Percentiles rank a stretch among this genome's conserved stretches.
Conservation (phyloP, 1,140 invertebrate genomes). For the Acromyrmex heyeri region DNA sequence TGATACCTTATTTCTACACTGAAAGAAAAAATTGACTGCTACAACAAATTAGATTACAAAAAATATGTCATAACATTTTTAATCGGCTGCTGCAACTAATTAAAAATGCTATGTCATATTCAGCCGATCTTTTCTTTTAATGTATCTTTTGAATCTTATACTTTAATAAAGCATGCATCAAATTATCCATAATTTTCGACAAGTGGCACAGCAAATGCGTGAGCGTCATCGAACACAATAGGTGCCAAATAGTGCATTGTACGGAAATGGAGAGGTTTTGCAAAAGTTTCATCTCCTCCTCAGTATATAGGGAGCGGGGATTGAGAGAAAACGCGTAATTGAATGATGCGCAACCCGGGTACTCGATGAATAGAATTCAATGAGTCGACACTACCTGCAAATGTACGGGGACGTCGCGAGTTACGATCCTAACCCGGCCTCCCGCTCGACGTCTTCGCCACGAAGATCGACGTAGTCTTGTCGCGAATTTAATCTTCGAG, state of each 20-base stretch:
- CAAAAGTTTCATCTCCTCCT: constrained; percentile 37
- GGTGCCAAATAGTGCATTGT: constrained; percentile 60
- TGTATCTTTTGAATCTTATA: background rate
- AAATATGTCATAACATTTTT: no score
- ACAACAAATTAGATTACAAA: no score
- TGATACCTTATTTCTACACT: no score
- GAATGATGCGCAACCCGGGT: constrained; percentile 63
- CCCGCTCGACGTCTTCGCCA: constrained; percentile 11
- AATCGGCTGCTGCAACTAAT: no score
- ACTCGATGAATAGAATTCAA: constrained; percentile 74
- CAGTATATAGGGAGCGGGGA: background rate
- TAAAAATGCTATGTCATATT: no score
- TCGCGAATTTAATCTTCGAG: constrained; percentile 49
- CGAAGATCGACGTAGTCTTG: constrained; percentile 23
- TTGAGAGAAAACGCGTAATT: constrained; percentile 65
- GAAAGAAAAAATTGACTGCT: no score
- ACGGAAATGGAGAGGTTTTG: constrained; percentile 55
- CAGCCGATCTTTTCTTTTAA: no score
- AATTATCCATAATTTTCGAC: constrained; percentile 39
- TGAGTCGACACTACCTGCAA: constrained; percentile 53
- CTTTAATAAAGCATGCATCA: background rate
- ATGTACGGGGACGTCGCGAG: constrained; percentile 40
- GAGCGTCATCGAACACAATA: constrained; percentile 39
- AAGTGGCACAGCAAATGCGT: background rate
- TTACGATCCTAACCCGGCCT: constrained; percentile 39